Base-by-base conservation (phyloP, 2,797 vertebrate species). In the Pogoniulus pusillus region DNA sequence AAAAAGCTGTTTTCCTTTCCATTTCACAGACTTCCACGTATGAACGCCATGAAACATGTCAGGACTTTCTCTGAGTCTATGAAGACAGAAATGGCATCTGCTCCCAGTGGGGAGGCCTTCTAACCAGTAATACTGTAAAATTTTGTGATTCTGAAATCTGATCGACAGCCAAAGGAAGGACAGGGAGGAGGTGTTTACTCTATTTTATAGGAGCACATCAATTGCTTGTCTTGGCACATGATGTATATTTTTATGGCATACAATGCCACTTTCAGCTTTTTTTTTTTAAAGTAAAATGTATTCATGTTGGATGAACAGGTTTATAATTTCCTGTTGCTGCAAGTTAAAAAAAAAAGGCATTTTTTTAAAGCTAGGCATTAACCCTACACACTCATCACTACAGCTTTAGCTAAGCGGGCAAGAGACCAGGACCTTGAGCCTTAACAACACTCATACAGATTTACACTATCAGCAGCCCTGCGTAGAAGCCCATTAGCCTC, bases 1-100 rank as follows among this genome's bases (percentile, higher is more conserved):
- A 98, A 98, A 98, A 98, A 97, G 97, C 98, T 98, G 97, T 98
- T 98, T 98, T 97, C 97, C 97, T 98, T 98, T 98, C 97, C 97
- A 97, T 98, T 98, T 98, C 98, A 98, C 97, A 98, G 98, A 97
- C 97, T 98, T 97, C 97, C 97, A 97, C 96, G 96, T 98, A 97
- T 96, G 96, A 97, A 97, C 95, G 97, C 97, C 96, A 97, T 97
- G 97, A 98, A 98, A 98, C 98, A 97, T 98, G 98, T 98, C 98
- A 98, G 97, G 96, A 93, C 97, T 97, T 97, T 96, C 96, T 97
- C 96, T 84, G 96, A 96, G 97, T 97, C 96, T 97, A 96, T 96
- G 97, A 97, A 98, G 98, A 97, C 91, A 92, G 97, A 96, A 97
- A 97, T 97, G 97, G 97, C 98, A 98, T 97, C 96, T 96, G 93